Conservation (phyloP, 2,888 invertebrate genomes). For the Ptycholaimellus sp. region DNA sequence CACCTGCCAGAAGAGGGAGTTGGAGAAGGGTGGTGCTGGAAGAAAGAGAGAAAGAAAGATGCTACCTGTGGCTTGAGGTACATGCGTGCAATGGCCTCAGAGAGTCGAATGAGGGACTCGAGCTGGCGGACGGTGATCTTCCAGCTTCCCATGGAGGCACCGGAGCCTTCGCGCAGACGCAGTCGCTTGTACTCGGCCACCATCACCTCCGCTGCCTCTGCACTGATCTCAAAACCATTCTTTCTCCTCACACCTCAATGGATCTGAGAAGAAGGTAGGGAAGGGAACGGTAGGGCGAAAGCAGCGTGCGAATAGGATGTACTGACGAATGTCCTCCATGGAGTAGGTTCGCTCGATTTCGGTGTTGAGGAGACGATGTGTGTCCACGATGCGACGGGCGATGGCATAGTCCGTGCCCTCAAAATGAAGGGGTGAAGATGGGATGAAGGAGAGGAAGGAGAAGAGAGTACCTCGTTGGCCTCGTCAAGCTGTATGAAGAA, state of each 20-base stretch:
- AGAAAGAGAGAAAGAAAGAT: too few relatives aligned
- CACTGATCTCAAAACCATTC: slow-evolving; percentile 26
- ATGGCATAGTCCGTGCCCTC: slow-evolving; percentile 84
- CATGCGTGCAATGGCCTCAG: slow-evolving; percentile 85
- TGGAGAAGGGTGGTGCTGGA: too few relatives aligned
- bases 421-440: slow-evolving; percentile 1
- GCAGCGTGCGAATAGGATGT: slow-evolving; percentile 81
- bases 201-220: slow-evolving; percentile 56
- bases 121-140: slow-evolving; percentile 85
- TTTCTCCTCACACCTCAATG: background rate
- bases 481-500: slow-evolving; percentile 96
- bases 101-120: slow-evolving; percentile 76
- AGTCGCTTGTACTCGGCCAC: slow-evolving; percentile 66
- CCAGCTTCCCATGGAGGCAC: slow-evolving; percentile 48
- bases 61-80: slow-evolving; percentile 74
- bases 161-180: slow-evolving; percentile 51
- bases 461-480: slow-evolving; percentile 63
- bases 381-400: slow-evolving; percentile 73
- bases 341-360: slow-evolving; percentile 57
- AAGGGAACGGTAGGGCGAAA: slow-evolving; percentile 45
- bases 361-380: slow-evolving; percentile 41
- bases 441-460: background rate
- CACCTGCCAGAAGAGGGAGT: slow-evolving; percentile 37
- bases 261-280: background rate
- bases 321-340: slow-evolving; percentile 65